Base-by-base conservation (phyloP, 2,113 vertebrate genomes). In the Vombatus ursinus region DNA sequence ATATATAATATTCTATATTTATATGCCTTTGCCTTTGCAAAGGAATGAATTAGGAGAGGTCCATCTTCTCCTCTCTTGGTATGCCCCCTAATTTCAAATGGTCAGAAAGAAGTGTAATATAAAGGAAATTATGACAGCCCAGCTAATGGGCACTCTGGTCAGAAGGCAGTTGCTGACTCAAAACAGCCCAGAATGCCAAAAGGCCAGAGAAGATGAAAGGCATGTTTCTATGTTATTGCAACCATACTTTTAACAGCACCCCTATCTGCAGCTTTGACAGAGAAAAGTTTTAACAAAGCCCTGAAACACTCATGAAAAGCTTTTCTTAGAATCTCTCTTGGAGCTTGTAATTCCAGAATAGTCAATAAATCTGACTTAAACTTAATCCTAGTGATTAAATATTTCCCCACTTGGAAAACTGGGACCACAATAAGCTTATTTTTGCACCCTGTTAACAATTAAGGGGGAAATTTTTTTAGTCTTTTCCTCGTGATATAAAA, bases 241-340 rank as follows among this genome's bases (percentile, higher is more conserved):
- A 97, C 96, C 96, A 0, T 52, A 48, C 92, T 93, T n/a, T 96
- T 96, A 90, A 94, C 95, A 96, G 90, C 92, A 92, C 93, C 37
- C n/a, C 89, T 84, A 92, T 2, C 52, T 91, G 53, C 49, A 49
- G 90, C 90, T 90, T 47, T 50, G 23, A 44, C 48, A 92, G 51
- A 50, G 90, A 95, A 84, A 47, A 95, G 48, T 91, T 97, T 91
- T 91, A 52, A 50, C 25, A 93, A 92, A 96, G 92, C 0, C 47
- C 91, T 19, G 2, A 24, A 31, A 92, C 93, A 93, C 89, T 94
- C 89, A 89, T 91, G 24, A 50, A 90, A 96, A 97, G 92, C 50
- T 95, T 84, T 8, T 23, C 92, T 19, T 54, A 37, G 44, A 10
- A 52, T 95, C 57, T 95, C 3, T 50, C 14, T 77, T 92, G 90